Conservation (phyloP, 2,113 vertebrate species). For the Triplophysa siluroides region DNA sequence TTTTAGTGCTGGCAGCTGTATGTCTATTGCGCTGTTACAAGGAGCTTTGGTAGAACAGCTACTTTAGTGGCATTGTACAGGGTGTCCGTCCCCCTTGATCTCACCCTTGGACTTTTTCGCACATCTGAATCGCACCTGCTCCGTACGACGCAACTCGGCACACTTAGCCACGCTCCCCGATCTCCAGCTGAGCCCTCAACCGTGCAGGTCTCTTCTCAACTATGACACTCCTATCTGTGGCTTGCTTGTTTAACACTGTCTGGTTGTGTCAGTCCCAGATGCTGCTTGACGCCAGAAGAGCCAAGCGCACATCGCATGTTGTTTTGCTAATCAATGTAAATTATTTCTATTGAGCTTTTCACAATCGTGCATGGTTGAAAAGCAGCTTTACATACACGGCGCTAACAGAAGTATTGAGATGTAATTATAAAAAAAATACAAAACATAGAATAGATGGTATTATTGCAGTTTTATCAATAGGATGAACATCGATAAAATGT, state of each 20-base stretch:
- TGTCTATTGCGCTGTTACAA: constrained; percentile 57
- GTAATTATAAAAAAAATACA: too few species aligned
- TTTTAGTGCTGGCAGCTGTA: constrained; percentile 59
- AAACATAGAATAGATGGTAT: too few species aligned
- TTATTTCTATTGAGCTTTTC: too few species aligned
- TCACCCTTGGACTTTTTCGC: constrained; percentile 52
- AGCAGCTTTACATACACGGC: too few species aligned
- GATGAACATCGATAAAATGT: too few species aligned
- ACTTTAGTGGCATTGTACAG: constrained; percentile 60
- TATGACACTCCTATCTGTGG: background rate
- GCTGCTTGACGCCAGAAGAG: background rate
- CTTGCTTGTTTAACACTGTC: constrained; percentile 11
- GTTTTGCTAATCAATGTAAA: background rate
- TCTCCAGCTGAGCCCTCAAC: background rate
- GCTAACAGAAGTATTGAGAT: too few species aligned
- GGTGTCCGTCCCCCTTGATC: constrained; percentile 54
- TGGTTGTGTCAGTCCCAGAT: background rate
- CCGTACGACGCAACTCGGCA: constrained; percentile 44
- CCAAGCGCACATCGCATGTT: background rate
- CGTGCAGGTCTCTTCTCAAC: background rate
- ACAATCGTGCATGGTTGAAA: too few species aligned
- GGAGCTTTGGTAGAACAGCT: constrained; percentile 65
- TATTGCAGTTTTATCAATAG: too few species aligned
- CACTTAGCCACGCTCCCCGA: constrained; percentile 1
- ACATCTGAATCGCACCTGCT: constrained; percentile 55